Conservation (phyloP, 1,140 invertebrate genomes). For the Trachymyrmex cornetzi region DNA sequence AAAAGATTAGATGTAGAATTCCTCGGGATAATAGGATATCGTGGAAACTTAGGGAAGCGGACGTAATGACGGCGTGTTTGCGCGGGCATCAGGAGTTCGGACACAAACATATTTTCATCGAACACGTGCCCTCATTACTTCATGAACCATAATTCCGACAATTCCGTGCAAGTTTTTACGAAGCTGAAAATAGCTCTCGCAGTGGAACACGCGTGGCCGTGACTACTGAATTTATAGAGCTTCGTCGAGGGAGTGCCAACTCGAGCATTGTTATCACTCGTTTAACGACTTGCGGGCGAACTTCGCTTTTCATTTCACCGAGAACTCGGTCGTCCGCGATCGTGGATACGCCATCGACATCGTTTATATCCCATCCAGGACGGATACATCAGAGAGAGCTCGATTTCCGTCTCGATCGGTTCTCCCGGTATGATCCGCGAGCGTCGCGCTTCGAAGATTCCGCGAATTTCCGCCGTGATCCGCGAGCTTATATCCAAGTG, state of each 20-base stretch:
- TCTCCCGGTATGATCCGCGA: conserved; percentile 35
- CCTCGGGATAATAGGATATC: background rate
- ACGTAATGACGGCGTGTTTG: background rate
- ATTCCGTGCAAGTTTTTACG: conserved; percentile 35
- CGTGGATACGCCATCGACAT: conserved; percentile 11
- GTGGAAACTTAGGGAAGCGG: background rate
- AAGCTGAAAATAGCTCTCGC: conserved; percentile 17
- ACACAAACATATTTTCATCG: conserved; percentile 36
- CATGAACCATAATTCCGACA: conserved; percentile 40
- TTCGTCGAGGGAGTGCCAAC: conserved; percentile 36
- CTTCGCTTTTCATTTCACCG: conserved; percentile 21
- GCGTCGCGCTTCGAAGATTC: conserved; percentile 50
- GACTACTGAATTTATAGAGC: conserved; percentile 52
- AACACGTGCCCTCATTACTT: background rate
- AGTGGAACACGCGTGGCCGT: conserved; percentile 21
- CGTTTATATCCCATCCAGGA: conserved; percentile 45
- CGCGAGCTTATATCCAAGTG: conserved; percentile 10
- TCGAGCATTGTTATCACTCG: conserved; percentile 59
- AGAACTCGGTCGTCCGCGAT: conserved; percentile 7
- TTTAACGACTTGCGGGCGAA: conserved; percentile 53
- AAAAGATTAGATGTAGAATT: background rate
- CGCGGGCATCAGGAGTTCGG: background rate
- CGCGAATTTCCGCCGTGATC: conserved; percentile 48
- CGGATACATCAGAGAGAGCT: conserved; percentile 30
- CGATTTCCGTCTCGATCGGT: conserved; percentile 55